Conservation (phyloP, 2,888 invertebrate genomes). For the Tachina fera region DNA sequence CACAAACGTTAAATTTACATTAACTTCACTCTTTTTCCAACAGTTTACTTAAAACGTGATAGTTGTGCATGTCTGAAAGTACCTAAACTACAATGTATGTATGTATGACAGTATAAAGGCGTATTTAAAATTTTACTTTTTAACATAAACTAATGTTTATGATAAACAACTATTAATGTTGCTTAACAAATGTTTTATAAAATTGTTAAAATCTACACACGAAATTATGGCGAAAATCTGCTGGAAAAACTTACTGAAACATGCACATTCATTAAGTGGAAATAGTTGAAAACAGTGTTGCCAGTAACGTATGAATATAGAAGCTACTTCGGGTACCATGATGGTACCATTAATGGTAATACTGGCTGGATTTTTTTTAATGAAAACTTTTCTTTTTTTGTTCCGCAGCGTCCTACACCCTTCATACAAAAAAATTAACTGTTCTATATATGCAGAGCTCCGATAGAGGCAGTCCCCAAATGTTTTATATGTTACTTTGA, state of each 20-base stretch:
- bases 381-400: too few species aligned
- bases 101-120: neutral
- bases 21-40: slow-evolving; percentile 20
- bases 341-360: too few species aligned
- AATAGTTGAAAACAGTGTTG: neutral
- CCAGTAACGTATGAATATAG: neutral
- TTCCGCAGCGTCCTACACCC: too few species aligned
- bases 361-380: too few species aligned
- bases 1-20: slow-evolving; percentile 28
- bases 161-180: slow-evolving; percentile 49
- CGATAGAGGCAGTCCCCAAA: too few species aligned
- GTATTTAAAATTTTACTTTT: slow-evolving; percentile 37
- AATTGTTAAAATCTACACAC: neutral
- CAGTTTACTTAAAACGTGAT: slow-evolving; percentile 40
- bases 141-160: slow-evolving; percentile 39
- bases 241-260: neutral
- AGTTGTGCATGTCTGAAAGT: neutral
- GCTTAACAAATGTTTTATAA: slow-evolving; percentile 59
- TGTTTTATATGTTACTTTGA: too few species aligned
- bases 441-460: too few species aligned
- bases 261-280: neutral
- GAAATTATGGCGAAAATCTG: slow-evolving; percentile 37
- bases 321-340: too few species aligned
- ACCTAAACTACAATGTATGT: slow-evolving; percentile 15
- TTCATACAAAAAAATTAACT: too few species aligned